phyloP scores from a whole-genome alignment of 2,888 invertebrate species.

The Polymixis flavicincta region DNA sequence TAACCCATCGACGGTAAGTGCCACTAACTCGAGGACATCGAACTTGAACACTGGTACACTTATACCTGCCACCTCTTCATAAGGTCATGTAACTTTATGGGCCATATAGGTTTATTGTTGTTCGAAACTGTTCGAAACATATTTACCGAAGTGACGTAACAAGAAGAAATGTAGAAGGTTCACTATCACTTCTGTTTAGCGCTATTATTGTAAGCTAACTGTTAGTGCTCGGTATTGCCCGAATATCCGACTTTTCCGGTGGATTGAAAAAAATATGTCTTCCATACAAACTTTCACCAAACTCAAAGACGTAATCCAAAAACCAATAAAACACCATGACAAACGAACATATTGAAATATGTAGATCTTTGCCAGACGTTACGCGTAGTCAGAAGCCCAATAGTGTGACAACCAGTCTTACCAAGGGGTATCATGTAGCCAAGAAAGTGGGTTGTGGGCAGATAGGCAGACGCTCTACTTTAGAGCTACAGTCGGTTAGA shows the following conservation, averaged over 20 bases:
- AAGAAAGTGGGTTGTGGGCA: neutral
- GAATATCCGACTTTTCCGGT: neutral
- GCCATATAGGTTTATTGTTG: conserved; percentile 58
- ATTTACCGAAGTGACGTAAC: conserved; percentile 30
- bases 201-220: neutral
- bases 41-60: conserved; percentile 49
- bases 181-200: neutral
- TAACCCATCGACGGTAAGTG: conserved; percentile 52
- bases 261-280: neutral
- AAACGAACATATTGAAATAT: neutral
- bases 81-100: conserved; percentile 53
- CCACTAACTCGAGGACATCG: conserved; percentile 55
- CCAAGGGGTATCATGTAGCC: neutral
- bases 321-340: neutral
- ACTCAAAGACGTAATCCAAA: neutral
- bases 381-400: no score
- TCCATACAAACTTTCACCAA: neutral
- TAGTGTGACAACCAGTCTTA: neutral
- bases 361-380: neutral
- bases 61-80: conserved; percentile 61
- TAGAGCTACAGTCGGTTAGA: neutral
- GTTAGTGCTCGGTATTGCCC: no score
- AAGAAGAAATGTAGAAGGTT: conserved; percentile 33
- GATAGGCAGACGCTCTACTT: neutral
- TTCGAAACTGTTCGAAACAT: conserved; percentile 60